Evolutionary conservation across 2,888 invertebrate species (phyloP), one percentile per base, ranked within the genome.

Genomic region (Candidula unifasciata): DNA sequence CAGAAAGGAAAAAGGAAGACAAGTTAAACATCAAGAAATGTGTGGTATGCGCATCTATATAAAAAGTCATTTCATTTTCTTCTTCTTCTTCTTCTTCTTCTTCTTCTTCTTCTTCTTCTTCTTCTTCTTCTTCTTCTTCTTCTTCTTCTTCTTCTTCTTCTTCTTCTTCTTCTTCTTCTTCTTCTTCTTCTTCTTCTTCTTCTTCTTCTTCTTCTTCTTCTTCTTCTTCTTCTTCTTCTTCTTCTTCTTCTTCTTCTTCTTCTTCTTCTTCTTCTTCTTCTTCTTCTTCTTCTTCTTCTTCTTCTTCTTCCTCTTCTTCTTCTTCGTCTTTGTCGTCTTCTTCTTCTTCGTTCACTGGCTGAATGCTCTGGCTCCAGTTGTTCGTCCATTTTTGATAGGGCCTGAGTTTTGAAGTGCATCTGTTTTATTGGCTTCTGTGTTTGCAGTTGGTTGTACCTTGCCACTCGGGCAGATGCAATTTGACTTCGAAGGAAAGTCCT

Each of bases 131-230:
- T n/a, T 66, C n/a, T 24, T 27, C n/a, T n/a, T 66, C n/a, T 66
- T 27, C 27, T 27, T 24, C 27, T 66, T 27, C 27, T 27, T 27
- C 66, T 27, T 8, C n/a, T 66, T 76, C 76, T 76, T n/a, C 37
- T 52, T 76, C 76, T 44, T 52, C 37, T 37, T 76, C 76, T 44
- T 37, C 37, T 52, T 76, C 44, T 21, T 16, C 52, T n/a, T 30
- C 33, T 37, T 73, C 73, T 73, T 21, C 44, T 37, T 33, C 35
- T 16, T 37, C 21, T 76, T 35, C 27, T n/a, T 52, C 37, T 76
- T 37, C 76, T 44, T 37, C 37, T 52, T n/a, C 76, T 44, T 44
- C n/a, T 52, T n/a, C 52, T 44, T n/a, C 37, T 37, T 35, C 76
- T 54, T 54, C 54, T 54, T n/a, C 76, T n/a, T 24, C 66, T 27